Percentiles rank a stretch among this genome's conserved stretches.
Evolutionary conservation across 2,113 vertebrate species (phyloP).

Genomic region (Isurus oxyrinchus): DNA sequence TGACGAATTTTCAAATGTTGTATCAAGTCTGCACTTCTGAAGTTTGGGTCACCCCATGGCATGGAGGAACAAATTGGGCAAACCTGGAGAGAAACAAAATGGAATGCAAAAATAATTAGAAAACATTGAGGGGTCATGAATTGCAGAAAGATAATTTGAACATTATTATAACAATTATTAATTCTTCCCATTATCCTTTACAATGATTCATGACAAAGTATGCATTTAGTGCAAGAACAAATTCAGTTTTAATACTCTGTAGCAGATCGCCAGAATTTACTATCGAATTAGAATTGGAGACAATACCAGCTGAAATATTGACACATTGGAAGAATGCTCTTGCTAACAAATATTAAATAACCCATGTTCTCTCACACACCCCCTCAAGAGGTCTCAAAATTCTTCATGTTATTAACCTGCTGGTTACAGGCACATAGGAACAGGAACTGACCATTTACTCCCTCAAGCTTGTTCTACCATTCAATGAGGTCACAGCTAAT

Average conservation of each 20-base stretch:
- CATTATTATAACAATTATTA: background rate
- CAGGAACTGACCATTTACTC: too few relatives aligned
- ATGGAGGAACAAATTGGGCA: constrained; percentile 97
- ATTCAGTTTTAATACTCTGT: background rate
- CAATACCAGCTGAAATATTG: background rate
- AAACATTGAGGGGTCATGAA: background rate
- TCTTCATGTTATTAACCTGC: background rate
- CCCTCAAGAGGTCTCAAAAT: background rate
- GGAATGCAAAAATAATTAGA: background rate
- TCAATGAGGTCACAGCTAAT: too few relatives aligned
- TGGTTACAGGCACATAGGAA: background rate
- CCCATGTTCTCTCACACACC: too few relatives aligned
- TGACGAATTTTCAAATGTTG: constrained; percentile 89
- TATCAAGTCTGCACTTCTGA: constrained; percentile 91
- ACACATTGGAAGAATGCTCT: background rate
- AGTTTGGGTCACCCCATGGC: constrained; percentile 96
- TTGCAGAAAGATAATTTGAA: background rate
- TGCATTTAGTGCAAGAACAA: background rate
- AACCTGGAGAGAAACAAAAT: constrained; percentile 62
- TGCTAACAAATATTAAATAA: background rate
- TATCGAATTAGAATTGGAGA: background rate
- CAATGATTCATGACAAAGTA: background rate
- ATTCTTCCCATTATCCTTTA: background rate
- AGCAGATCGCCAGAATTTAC: background rate
- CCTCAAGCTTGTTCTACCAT: too few relatives aligned